Evolutionary conservation across 2,797 vertebrate species (phyloP).

Genomic region (Vireo griseus): DNA sequence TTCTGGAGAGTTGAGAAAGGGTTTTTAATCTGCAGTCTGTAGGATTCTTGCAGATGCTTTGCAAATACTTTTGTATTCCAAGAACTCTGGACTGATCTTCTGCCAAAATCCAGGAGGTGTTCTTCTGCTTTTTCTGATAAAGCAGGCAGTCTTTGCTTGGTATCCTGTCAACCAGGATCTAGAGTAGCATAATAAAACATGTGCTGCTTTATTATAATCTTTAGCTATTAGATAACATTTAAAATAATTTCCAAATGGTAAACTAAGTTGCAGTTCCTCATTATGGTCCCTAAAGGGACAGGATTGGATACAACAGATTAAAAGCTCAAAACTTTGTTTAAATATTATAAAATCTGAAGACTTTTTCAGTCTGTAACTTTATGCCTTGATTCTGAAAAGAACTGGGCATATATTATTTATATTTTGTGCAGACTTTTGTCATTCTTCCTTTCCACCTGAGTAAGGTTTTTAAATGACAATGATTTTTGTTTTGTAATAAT

Average conservation of each 20-base stretch:
- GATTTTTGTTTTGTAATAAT: background rate
- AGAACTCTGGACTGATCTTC: background rate
- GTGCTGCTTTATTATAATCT: background rate
- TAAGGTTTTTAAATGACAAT: background rate
- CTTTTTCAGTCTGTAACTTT: background rate
- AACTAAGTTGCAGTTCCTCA: background rate
- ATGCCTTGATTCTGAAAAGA: background rate
- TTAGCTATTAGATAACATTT: background rate
- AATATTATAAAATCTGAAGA: background rate
- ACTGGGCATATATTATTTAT: background rate
- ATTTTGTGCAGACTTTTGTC: background rate
- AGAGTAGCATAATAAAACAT: background rate
- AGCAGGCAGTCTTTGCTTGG: background rate
- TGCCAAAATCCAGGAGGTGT: background rate
- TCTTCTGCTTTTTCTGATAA: constrained; percentile 3
- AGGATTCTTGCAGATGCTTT: background rate
- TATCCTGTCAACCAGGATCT: background rate
- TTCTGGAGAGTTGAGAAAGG: background rate
- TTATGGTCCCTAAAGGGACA: background rate
- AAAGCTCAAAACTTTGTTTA: background rate
- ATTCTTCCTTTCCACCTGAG: background rate
- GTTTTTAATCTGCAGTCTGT: background rate
- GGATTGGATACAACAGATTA: background rate
- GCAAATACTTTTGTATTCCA: background rate
- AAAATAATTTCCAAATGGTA: background rate